Evolutionary conservation across 2,797 vertebrate genomes (phyloP), one percentile per base, ranked within the genome.

Genomic region (Numenius phaeopus): DNA sequence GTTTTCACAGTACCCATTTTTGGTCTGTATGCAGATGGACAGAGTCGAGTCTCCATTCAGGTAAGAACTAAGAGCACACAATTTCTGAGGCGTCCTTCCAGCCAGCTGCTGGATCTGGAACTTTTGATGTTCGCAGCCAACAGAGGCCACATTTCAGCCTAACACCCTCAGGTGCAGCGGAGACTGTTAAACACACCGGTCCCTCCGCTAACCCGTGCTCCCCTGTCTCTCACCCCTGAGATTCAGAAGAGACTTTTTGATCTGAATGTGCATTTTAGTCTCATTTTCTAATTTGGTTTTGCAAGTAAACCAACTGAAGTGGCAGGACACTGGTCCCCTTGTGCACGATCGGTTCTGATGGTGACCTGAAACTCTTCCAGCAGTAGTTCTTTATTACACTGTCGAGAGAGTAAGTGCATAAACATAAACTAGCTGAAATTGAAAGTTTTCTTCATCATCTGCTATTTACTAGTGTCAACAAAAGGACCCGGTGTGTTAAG

Each of bases 11-110:
- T 99, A 99, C 92, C 99, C 99, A 1, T 99, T 99, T 98, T 97
- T 99, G 82, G 99, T 99, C 49, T 99, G 99, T 96, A 98, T 99
- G 98, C 99, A 99, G 98, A 99, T 99, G 99, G 99, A 99, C 93
- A 99, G 98, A 97, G 97, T 98, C 0, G 98, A 98, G 11, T 99
- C 99, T 96, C 99, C 99, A 0, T 95, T 99, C 98, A 99, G 99
- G 99, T 99, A 98, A 96, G 96, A 70, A 12, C 18, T 40, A 57
- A 61, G 27, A 66, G 27, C 24, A 71, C 40, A 66, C 14, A n/a
- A 14, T 79, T 83, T 49, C 30, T 71, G 50, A 50, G 19, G 11
- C 2, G 1, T 78, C 29, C n/a, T 77, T 86, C 66, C 54, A 78
- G 55, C n/a, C 62, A 76, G 18, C 18, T 75, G 37, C 39, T 75